Evolutionary conservation across 2,113 vertebrate species (phyloP).

Genomic region (Plectropomus leopardus): DNA sequence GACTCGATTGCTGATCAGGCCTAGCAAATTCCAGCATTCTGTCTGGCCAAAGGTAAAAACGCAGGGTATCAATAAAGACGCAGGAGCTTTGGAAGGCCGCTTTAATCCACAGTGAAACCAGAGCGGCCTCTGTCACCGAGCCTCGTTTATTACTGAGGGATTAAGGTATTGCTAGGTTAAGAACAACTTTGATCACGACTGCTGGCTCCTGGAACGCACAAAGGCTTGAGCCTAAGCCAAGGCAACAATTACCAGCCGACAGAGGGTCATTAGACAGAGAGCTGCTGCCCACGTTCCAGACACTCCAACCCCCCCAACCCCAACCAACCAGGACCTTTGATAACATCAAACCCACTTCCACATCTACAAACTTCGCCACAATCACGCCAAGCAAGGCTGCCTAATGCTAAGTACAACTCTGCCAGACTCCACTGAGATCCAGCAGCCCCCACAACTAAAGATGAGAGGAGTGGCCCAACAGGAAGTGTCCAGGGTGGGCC

Average conservation of each 20-base stretch:
- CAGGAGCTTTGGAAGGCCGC: slow-evolving; percentile 44
- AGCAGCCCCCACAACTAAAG: slow-evolving; percentile 56
- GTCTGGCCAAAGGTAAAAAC: slow-evolving; percentile 43
- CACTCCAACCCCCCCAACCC: slow-evolving; percentile 18
- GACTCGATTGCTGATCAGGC: slow-evolving; percentile 5
- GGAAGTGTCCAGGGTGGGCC: slow-evolving; percentile 79
- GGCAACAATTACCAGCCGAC: slow-evolving; percentile 74
- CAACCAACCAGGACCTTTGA: slow-evolving; percentile 62
- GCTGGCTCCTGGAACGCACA: slow-evolving; percentile 69
- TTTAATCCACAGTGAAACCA: slow-evolving; percentile 70
- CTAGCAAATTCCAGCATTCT: slow-evolving; percentile 29
- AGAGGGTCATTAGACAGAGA: slow-evolving; percentile 69
- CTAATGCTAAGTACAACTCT: slow-evolving; percentile 13
- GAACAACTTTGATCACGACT: slow-evolving; percentile 79
- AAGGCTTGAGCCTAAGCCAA: slow-evolving; percentile 69
- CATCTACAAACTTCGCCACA: slow-evolving; percentile 42
- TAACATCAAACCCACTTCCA: slow-evolving; percentile 70
- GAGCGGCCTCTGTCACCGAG: slow-evolving; percentile 57
- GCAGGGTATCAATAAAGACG: slow-evolving; percentile 45
- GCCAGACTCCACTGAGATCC: slow-evolving; percentile 50
- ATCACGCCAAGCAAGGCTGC: slow-evolving; percentile 41
- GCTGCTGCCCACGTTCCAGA: slow-evolving; percentile 59
- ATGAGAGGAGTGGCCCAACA: slow-evolving; percentile 66
- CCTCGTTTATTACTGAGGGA: slow-evolving; percentile 68
- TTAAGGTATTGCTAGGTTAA: slow-evolving; percentile 71